A percentile compares a stretch with the other conserved stretches of the same genome.
These are phyloP conservation scores for Polydesmus complanatus DNA, from an alignment of 2,888 invertebrate genomes.

Conservation along the genomic window DNA sequence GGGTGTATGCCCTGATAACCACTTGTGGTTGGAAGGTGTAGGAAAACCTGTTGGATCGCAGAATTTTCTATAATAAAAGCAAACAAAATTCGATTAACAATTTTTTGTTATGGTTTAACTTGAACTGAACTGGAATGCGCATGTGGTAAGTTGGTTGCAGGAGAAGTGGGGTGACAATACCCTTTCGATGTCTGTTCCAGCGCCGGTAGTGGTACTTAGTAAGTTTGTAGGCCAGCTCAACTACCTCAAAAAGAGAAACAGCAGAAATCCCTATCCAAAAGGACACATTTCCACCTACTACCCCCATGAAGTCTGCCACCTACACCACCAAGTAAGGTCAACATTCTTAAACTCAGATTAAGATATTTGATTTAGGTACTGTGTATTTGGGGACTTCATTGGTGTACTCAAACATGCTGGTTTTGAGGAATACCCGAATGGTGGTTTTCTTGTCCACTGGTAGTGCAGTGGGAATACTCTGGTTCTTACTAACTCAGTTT, in stretches of 20 bases:
- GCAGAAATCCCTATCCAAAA: slow-evolving; percentile 13
- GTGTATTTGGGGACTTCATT: slow-evolving; percentile 10
- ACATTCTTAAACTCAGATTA: not conserved
- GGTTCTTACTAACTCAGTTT: too few relatives aligned
- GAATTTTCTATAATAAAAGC: too few relatives aligned
- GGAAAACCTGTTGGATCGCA: too few relatives aligned
- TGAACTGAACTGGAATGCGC: too few relatives aligned
- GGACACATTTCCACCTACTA: slow-evolving; percentile 11
- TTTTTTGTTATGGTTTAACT: too few relatives aligned
- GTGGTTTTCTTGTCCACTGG: not conserved
- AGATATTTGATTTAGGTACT: not conserved
- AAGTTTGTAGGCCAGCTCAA: not conserved
- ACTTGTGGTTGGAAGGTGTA: too few relatives aligned
- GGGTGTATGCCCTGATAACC: too few relatives aligned
- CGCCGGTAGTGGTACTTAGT: not conserved
- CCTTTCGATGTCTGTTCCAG: too few relatives aligned
- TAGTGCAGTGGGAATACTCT: not conserved
- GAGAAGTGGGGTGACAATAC: too few relatives aligned
- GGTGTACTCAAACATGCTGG: slow-evolving; percentile 4
- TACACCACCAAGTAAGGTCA: not conserved
- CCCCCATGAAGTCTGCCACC: slow-evolving; percentile 12
- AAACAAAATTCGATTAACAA: too few relatives aligned
- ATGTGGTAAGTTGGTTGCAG: too few relatives aligned
- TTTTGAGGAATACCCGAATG: slow-evolving; percentile 5
- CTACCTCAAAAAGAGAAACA: slow-evolving; percentile 10